phyloP scores from a whole-genome alignment of 2,113 vertebrate species.

The Pseudorectes ferrugineus region DNA sequence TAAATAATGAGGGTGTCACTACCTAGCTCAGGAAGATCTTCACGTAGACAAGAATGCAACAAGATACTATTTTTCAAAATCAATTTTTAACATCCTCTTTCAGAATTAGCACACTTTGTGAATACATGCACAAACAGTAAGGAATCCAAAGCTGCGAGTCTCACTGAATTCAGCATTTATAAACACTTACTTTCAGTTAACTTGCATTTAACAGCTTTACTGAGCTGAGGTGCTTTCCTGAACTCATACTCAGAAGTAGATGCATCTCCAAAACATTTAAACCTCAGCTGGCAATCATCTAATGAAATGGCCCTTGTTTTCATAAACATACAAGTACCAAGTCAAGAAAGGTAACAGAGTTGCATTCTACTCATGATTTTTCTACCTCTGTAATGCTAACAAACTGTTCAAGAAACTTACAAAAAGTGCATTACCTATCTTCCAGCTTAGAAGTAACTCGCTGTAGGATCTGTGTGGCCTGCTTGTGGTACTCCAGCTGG shows the following conservation, averaged over 20 bases:
- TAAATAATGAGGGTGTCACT: not conserved
- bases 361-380: not conserved
- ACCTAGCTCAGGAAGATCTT: not conserved
- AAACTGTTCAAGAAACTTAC: not conserved
- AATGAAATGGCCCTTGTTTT: not conserved
- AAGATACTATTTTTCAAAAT: not conserved
- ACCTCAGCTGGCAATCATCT: not conserved
- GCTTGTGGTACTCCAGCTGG: slow-evolving; percentile 95
- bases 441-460: slow-evolving; percentile 90
- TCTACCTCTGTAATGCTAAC: not conserved
- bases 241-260: not conserved
- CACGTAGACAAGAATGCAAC: not conserved
- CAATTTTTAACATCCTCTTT: not conserved
- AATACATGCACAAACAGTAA: not conserved
- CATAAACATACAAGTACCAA: not conserved
- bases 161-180: not conserved
- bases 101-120: not conserved
- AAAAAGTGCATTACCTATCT: slow-evolving; percentile 76
- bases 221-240: not conserved
- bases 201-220: not conserved
- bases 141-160: not conserved
- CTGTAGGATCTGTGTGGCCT: slow-evolving; percentile 90
- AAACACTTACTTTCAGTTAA: not conserved
- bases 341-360: not conserved
- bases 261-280: not conserved